phyloP scores from a whole-genome alignment of 1,140 invertebrate genomes.

The Calliopsis andreniformis region DNA sequence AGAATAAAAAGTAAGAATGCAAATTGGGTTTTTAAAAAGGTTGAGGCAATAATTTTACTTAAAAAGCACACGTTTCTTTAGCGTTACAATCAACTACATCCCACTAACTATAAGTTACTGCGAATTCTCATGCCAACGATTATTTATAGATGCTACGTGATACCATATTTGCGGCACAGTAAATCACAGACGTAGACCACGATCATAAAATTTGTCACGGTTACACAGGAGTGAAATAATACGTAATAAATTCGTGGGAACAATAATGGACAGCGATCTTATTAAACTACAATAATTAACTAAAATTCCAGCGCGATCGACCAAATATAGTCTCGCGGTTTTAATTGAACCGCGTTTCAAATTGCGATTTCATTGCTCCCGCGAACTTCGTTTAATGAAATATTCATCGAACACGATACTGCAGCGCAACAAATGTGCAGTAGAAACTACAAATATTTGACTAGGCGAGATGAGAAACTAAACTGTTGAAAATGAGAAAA shows the following conservation, averaged over 20 bases:
- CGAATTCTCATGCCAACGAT: conserved; percentile 9
- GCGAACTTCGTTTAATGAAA: too few species aligned
- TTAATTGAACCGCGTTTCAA: too few species aligned
- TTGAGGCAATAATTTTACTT: neutral
- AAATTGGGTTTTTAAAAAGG: too few species aligned
- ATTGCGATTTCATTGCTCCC: too few species aligned
- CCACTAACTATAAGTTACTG: conserved; percentile 3
- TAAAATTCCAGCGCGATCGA: neutral
- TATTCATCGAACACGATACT: neutral
- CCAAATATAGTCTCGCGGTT: neutral
- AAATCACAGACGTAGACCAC: conserved; percentile 23
- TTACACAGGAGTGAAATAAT: conserved; percentile 20
- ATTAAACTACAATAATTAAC: conserved; percentile 38
- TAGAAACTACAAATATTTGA: too few species aligned
- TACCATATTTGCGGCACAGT: conserved; percentile 43
- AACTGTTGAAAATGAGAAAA: too few species aligned
- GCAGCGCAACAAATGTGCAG: too few species aligned
- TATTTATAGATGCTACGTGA: conserved; percentile 38
- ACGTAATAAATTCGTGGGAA: conserved; percentile 23
- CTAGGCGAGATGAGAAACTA: too few species aligned
- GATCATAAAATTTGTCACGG: conserved; percentile 44
- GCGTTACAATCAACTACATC: neutral
- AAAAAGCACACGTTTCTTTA: neutral
- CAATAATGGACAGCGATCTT: conserved; percentile 40
- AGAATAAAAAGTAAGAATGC: too few species aligned